Evolutionary conservation across 2,113 vertebrate genomes (phyloP).

Genomic region (Prochilodus magdalenae): DNA sequence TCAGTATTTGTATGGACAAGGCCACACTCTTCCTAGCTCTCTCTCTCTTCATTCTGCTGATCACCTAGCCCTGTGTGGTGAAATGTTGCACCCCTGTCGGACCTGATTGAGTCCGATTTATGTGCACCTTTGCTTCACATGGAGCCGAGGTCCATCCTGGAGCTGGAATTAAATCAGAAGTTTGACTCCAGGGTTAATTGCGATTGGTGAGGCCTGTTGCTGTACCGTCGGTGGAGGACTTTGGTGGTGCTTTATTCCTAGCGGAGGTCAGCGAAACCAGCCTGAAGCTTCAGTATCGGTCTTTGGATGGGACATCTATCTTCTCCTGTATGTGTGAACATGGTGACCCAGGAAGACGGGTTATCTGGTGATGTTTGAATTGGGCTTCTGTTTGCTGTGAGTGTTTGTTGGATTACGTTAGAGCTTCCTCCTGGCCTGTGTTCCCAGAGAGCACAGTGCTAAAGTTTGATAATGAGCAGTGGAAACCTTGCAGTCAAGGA

Average conservation of each 20-base stretch:
- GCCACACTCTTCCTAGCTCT: neutral
- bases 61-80: conserved; percentile 22
- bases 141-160: conserved; percentile 17
- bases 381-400: conserved; percentile 19
- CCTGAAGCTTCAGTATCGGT: neutral
- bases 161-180: conserved; percentile 43
- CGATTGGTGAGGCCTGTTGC: conserved; percentile 29
- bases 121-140: conserved; percentile 14
- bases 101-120: conserved; percentile 26
- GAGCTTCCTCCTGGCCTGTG: conserved; percentile 16
- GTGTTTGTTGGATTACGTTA: conserved; percentile 32
- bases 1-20: neutral
- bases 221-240: neutral
- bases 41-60: neutral
- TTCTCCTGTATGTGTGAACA: conserved; percentile 28
- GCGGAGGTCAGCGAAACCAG: conserved; percentile 18
- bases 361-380: conserved; percentile 38
- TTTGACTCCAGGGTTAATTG: conserved; percentile 38
- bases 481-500: neutral
- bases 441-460: conserved; percentile 9
- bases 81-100: conserved; percentile 28
- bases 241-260: neutral
- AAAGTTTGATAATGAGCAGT: neutral
- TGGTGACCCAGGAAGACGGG: conserved; percentile 27
- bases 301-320: conserved; percentile 3